Base-by-base conservation (phyloP, 2,888 invertebrate genomes). In the Trissolcus japonicus region DNA sequence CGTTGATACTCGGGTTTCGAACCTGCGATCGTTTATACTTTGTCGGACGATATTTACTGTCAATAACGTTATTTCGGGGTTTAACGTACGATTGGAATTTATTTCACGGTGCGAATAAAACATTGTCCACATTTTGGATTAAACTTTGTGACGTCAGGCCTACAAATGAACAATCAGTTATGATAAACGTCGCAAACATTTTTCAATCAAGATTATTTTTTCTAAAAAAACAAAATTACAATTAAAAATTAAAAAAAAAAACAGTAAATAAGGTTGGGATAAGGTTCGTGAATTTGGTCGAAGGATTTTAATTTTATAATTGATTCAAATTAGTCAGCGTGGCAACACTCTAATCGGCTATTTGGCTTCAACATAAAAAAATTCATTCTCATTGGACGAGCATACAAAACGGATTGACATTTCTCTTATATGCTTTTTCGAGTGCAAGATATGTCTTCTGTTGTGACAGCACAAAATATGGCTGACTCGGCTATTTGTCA, bases 1-100 rank as follows among this genome's bases (percentile, higher is more conserved):
- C 57, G 74, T 51, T 66, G 62, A 62, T 76, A 80, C 60, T 46
- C 14, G 43, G 13, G 57, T 19, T n/a, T 40, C 14, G 57, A 43
- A 63, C 55, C 63, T 76, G 74, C 76, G 65, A 79, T 79, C 78
- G 75, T 71, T 78, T 77, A 76, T 79, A 82, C 78, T 82, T 79
- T 76, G 75, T 68, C 62, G 74, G 62, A 61, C 63, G 71, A 73
- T 75, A 75, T 71, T 71, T 59, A 67, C 62, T 51, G 75, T 71
- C 65, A 61, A 60, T 68, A 68, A 72, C 65, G 78, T 68, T 69
- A 75, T 71, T 75, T 54, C 11, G 51, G 55, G 68, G 56, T 57
- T 68, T 71, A 60, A 66, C 56, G 29, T 54, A 46, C 55, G 63
- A 78, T 75, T 62, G 60, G 74, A 68, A 74, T 75, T 78, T 78